Base-by-base conservation (phyloP, 2,797 vertebrate genomes). In the Gobionotothen gibberifrons region DNA sequence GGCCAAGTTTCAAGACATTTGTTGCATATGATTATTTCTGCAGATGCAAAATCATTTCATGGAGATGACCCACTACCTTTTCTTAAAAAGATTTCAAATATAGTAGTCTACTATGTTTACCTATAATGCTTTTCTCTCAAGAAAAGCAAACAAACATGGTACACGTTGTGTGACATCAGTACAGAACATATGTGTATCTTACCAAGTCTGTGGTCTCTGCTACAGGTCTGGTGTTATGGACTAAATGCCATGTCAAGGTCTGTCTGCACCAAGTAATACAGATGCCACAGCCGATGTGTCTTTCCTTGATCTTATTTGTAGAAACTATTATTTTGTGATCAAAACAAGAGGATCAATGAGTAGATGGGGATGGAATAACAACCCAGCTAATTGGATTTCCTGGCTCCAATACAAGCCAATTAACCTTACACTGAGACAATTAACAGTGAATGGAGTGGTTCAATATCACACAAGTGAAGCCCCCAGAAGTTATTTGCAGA, bases 361-460 rank as follows among this genome's bases (percentile, higher is more conserved):
- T 56, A 73, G 85, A 85, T 84, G 78, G 81, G 83, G 86, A 90
- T 82, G 74, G 81, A 92, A 90, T 87, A 90, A 90, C 82, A 86
- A 84, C 79, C 44, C 57, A 79, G 79, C 74, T 90, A 91, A 93
- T 92, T 89, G 87, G 91, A 93, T 92, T 93, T 90, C 89, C 88
- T 63, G 85, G 76, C 76, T 92, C 87, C 89, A 90, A 90, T 90
- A 90, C 89, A 87, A 92, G 87, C 90, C 91, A 93, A 93, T 94
- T 93, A 93, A 93, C 92, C 93, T 93, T 92, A 89, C 86, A 89
- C 87, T 88, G 85, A 91, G 87, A 82, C 91, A 93, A 93, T 93
- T 91, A 93, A 91, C 83, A 85, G 86, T 80, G 88, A 90, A 92
- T 90, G 80, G 88, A 91, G 87, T 81, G 82, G 90, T 88, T 93